These are phyloP conservation scores for Biston stratarius DNA, from an alignment of 2,888 invertebrate species.

Conservation along the genomic window DNA sequence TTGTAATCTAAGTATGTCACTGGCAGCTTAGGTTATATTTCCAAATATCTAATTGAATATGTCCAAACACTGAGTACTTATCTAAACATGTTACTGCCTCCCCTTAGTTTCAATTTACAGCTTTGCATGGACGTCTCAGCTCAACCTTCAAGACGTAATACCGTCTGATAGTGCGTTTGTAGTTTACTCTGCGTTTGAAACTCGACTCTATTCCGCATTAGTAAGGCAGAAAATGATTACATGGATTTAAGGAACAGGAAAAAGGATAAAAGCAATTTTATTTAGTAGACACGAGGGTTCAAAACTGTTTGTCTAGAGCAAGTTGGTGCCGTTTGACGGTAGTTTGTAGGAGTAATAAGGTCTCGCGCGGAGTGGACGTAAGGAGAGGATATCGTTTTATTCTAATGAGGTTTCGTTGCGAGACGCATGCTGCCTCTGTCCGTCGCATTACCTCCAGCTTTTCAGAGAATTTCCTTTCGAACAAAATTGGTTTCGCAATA, in stretches of 20 bases:
- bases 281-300: constrained; percentile 51
- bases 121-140: constrained; percentile 76
- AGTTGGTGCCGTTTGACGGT: constrained; percentile 79
- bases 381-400: constrained; percentile 86
- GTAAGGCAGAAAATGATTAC: constrained; percentile 61
- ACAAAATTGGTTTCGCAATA: constrained; percentile 41
- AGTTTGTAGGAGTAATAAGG: constrained; percentile 86
- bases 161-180: constrained; percentile 71
- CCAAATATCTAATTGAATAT: constrained; percentile 31
- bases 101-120: constrained; percentile 79
- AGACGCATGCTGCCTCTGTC: constrained; percentile 64
- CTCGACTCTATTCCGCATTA: constrained; percentile 58
- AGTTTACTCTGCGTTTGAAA: constrained; percentile 60
- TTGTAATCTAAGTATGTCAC: too few relatives aligned
- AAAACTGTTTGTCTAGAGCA: constrained; percentile 45
- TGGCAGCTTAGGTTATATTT: too few relatives aligned
- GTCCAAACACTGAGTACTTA: constrained; percentile 45
- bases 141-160: constrained; percentile 72
- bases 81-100: constrained; percentile 63
- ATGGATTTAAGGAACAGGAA: constrained; percentile 45
- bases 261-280: constrained; percentile 56
- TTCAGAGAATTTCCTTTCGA: constrained; percentile 45
- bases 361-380: constrained; percentile 83
- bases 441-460: constrained; percentile 58
- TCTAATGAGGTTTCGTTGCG: constrained; percentile 81